Conservation (phyloP, 2,797 vertebrate genomes). For the Sebastes umbrosus region DNA sequence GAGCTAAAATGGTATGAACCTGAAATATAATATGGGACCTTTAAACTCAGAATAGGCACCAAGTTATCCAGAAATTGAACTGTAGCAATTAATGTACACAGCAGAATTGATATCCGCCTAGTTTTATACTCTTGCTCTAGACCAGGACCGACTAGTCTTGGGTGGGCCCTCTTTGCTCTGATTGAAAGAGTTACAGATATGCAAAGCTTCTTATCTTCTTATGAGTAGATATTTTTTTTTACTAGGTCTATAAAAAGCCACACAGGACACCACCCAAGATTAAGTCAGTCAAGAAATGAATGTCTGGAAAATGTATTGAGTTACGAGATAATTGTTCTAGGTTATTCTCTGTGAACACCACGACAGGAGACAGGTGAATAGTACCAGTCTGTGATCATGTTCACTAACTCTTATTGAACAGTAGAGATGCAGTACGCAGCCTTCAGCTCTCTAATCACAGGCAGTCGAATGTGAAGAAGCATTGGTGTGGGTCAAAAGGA, state of each 20-base stretch:
- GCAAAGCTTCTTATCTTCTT: slow-evolving; percentile 21
- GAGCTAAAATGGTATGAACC: too few relatives aligned
- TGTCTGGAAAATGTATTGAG: background rate
- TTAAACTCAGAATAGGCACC: background rate
- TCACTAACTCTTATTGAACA: background rate
- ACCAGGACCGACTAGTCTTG: background rate
- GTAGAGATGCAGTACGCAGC: background rate
- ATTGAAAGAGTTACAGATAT: background rate
- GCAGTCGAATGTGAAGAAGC: background rate
- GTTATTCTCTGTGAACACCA: background rate
- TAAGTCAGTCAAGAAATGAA: background rate
- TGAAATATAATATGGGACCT: background rate
- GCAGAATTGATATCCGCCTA: background rate
- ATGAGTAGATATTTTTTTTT: background rate
- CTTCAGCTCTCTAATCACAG: background rate
- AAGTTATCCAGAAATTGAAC: background rate
- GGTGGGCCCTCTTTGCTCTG: background rate
- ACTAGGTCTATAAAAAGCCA: background rate
- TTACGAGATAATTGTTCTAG: background rate
- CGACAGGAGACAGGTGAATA: background rate
- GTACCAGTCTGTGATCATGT: background rate
- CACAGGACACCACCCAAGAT: background rate
- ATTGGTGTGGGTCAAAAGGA: background rate
- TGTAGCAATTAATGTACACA: background rate
- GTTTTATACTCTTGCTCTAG: background rate